These are phyloP conservation scores for Phrynocephalus guinanensis DNA, from an alignment of 2,797 vertebrate genomes.

Conservation along the genomic window DNA sequence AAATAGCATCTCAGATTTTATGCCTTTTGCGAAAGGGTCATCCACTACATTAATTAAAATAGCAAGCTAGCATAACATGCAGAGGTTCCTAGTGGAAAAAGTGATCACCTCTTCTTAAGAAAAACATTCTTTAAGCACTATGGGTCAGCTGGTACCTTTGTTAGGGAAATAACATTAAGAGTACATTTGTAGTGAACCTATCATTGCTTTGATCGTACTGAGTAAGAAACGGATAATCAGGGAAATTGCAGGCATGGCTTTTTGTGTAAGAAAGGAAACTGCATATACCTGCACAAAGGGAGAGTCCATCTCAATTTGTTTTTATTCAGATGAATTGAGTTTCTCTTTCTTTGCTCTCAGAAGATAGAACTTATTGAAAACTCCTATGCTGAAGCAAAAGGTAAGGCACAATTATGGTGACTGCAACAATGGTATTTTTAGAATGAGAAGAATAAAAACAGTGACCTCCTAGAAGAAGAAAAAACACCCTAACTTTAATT, in stretches of 20 bases:
- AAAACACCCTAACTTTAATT: background rate
- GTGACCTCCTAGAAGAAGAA: conserved; percentile 50
- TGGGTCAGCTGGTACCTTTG: conserved; percentile 72
- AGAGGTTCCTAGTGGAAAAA: conserved; percentile 56
- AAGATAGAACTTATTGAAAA: conserved; percentile 69
- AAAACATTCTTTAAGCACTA: conserved; percentile 55
- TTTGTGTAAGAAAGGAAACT: conserved; percentile 73
- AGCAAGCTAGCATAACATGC: conserved; percentile 59
- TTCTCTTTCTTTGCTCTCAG: conserved; percentile 70
- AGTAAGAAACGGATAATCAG: conserved; percentile 78
- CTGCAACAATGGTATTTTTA: conserved; percentile 51
- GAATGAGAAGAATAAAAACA: conserved; percentile 51
- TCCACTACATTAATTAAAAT: conserved; percentile 73
- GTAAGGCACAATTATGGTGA: conserved; percentile 64
- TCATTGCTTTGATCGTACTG: conserved; percentile 76
- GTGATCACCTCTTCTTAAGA: conserved; percentile 61
- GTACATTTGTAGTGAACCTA: conserved; percentile 71
- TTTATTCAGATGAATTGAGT: conserved; percentile 62
- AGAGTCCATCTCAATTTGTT: conserved; percentile 73
- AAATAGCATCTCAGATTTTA: conserved; percentile 50
- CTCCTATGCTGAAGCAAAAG: conserved; percentile 39
- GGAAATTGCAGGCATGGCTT: conserved; percentile 74
- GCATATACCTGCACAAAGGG: conserved; percentile 67
- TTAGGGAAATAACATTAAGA: conserved; percentile 77
- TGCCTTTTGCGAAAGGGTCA: conserved; percentile 57